Conservation (phyloP, 2,797 vertebrate genomes). For the Squalus acanthias region DNA sequence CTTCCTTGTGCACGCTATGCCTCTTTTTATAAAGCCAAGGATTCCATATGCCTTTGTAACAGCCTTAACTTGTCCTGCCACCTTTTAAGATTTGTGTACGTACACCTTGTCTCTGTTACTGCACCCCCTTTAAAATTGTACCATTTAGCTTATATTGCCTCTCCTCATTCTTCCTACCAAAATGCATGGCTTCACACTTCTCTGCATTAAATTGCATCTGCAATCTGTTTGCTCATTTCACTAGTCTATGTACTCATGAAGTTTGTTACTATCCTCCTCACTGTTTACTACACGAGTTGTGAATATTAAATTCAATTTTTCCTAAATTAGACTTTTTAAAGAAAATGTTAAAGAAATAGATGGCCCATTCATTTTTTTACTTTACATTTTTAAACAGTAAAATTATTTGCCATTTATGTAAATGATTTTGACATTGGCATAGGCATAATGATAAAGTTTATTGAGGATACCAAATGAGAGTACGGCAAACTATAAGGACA, state of each 20-base stretch:
- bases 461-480: background rate
- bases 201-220: background rate
- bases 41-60: too few relatives aligned
- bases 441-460: background rate
- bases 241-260: too few relatives aligned
- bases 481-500: background rate
- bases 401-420: background rate
- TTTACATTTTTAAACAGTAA: background rate
- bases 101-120: too few relatives aligned
- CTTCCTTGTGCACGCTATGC: too few relatives aligned
- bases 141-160: too few relatives aligned
- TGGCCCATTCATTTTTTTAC: background rate
- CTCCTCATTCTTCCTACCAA: background rate
- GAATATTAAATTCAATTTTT: background rate
- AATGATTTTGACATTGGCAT: background rate
- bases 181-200: background rate
- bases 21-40: too few relatives aligned
- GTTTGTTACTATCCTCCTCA: background rate
- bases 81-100: too few relatives aligned
- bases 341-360: background rate
- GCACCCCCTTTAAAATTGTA: too few relatives aligned
- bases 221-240: too few relatives aligned
- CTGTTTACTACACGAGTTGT: background rate
- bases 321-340: background rate
- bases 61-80: too few relatives aligned